phyloP scores from a whole-genome alignment of 2,113 vertebrate genomes.

The Rattus norvegicus region DNA sequence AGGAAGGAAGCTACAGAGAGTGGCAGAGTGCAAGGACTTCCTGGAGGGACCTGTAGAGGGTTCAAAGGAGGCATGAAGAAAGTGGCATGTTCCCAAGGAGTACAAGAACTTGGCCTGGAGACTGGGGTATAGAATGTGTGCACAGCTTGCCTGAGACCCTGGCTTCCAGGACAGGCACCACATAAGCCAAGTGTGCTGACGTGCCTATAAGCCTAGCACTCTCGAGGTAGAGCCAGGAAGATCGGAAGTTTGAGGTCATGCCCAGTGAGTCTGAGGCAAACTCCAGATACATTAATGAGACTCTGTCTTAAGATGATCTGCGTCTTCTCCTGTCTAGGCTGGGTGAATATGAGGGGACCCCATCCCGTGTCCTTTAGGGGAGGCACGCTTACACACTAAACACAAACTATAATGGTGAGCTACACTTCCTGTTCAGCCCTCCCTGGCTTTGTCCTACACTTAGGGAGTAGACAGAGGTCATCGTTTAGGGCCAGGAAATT shows the following conservation, averaged over 20 bases:
- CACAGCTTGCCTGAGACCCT: rapidly evolving
- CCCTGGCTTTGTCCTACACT: not conserved
- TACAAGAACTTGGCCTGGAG: not conserved
- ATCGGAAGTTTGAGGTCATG: not conserved
- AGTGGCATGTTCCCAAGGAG: conserved; percentile 1
- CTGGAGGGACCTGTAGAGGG: not conserved
- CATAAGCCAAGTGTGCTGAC: not conserved
- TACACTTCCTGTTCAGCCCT: not conserved
- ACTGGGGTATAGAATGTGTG: not conserved
- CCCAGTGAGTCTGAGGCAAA: not conserved
- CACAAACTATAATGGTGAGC: not conserved
- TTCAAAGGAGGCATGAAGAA: not conserved
- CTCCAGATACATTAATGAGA: not conserved
- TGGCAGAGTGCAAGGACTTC: not conserved
- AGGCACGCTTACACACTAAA: not conserved
- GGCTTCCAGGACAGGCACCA: not conserved
- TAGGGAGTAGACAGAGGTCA: not conserved
- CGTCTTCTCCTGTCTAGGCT: not conserved
- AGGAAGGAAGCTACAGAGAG: not conserved
- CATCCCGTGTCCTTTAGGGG: not conserved
- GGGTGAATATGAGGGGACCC: not conserved
- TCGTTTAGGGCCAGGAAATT: not conserved
- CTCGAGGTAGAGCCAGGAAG: not conserved
- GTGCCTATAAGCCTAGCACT: not conserved
- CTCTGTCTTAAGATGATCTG: not conserved